Evolutionary conservation across 1,140 invertebrate species (phyloP).

Genomic region (Caenorhabditis inopinata): DNA sequence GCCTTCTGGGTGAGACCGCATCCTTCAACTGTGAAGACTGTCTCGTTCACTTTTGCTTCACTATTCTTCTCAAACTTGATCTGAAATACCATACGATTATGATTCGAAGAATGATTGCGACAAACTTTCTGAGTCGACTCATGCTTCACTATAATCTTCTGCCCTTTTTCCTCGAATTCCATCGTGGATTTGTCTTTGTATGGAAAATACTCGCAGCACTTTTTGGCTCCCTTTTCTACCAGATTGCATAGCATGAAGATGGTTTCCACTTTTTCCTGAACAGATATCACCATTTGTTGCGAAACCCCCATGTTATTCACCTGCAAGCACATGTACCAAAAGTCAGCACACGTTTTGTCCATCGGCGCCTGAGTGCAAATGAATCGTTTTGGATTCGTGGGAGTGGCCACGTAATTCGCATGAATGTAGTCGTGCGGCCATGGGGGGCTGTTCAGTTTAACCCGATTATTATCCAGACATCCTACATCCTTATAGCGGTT

Average conservation of each 20-base stretch:
- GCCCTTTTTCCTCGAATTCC: slow-evolving; percentile 14
- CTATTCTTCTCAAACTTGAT: neutral
- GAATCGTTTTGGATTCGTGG: slow-evolving; percentile 5
- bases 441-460: neutral
- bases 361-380: neutral
- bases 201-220: slow-evolving; percentile 34
- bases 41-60: neutral
- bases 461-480: slow-evolving; percentile 4
- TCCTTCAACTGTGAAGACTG: neutral
- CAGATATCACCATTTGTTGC: too few species aligned
- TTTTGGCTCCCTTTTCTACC: slow-evolving; percentile 1
- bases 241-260: slow-evolving; percentile 15
- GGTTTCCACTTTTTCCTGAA: neutral
- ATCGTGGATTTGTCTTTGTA: neutral
- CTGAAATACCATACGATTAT: neutral
- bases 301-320: too few species aligned
- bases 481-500: slow-evolving; percentile 5
- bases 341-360: slow-evolving; percentile 16
- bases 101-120: neutral
- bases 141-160: neutral
- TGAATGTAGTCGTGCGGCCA: slow-evolving; percentile 19
- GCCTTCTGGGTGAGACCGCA: neutral
- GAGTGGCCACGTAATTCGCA: slow-evolving; percentile 6
- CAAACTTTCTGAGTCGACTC: neutral
- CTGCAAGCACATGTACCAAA: slow-evolving; percentile 9